Conservation (phyloP, 30 jellyfish, hydroid and myxozoan species). For the Turritopsis dohrnii region DNA sequence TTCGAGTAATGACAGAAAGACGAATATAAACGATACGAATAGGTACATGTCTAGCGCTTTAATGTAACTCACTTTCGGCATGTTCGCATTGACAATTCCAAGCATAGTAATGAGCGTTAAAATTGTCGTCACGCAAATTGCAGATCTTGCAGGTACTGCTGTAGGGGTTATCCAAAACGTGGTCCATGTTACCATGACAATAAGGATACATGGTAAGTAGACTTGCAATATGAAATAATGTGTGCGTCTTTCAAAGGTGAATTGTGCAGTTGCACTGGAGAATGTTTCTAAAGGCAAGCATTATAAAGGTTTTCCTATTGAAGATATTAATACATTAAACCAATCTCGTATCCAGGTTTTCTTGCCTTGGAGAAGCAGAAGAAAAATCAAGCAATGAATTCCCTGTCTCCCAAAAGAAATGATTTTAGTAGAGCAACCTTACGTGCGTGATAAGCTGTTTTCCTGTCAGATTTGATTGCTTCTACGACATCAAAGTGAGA, state of each 20-base stretch:
- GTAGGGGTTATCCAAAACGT: slow-evolving; percentile 90
- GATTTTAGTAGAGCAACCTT: background rate
- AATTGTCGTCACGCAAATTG: slow-evolving; percentile 74
- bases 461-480: slow-evolving; percentile 56
- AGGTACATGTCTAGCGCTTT: slow-evolving; percentile 77
- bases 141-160: slow-evolving; percentile 96
- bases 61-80: slow-evolving; percentile 92
- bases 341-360: background rate
- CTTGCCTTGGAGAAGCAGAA: too few species aligned
- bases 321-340: background rate
- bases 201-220: slow-evolving; percentile 68
- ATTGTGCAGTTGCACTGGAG: slow-evolving; percentile 80
- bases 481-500: slow-evolving; percentile 67
- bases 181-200: slow-evolving; percentile 91
- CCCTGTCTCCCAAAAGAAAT: too few species aligned
- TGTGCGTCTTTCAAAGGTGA: slow-evolving; percentile 60
- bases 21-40: slow-evolving; percentile 68
- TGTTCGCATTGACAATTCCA: slow-evolving; percentile 79
- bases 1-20: slow-evolving; percentile 69
- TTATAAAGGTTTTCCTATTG: background rate
- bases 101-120: slow-evolving; percentile 88
- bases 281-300: slow-evolving; percentile 33
- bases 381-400: too few species aligned
- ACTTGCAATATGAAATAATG: slow-evolving; percentile 66
- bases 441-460: slow-evolving; percentile 86